Percentiles rank a stretch among this genome's conserved stretches.
phyloP scores from a whole-genome alignment of 2,113 vertebrate species.

The Chlamydotis undulata region DNA sequence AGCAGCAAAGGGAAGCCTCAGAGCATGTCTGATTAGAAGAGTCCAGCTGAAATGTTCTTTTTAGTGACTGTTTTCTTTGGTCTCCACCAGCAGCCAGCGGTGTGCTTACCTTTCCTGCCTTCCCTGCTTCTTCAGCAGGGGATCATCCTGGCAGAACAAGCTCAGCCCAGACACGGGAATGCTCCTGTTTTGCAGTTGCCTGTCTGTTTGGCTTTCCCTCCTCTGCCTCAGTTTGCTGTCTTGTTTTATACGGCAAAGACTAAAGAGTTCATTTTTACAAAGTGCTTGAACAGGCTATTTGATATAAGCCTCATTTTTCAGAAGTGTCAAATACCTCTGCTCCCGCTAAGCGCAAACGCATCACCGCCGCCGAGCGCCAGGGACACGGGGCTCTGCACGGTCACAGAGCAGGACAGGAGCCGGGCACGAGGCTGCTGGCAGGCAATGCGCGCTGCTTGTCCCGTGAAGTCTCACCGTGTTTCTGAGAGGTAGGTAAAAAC shows the following conservation, averaged over 20 bases:
- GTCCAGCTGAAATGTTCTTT: neutral
- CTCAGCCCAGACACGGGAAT: rapidly evolving
- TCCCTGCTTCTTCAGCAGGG: neutral
- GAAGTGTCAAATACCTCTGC: neutral
- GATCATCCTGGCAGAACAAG: neutral
- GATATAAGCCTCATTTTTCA: neutral
- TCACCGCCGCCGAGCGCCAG: rapidly evolving
- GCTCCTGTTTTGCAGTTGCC: neutral
- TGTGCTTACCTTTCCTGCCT: neutral
- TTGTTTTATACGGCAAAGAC: neutral
- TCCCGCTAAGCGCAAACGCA: neutral
- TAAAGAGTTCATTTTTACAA: neutral
- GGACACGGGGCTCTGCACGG: rapidly evolving
- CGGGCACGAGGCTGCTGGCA: rapidly evolving
- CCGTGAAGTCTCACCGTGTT: neutral
- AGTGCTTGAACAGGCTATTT: neutral
- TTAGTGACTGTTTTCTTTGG: neutral
- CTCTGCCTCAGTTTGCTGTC: neutral
- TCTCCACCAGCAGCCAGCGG: neutral
- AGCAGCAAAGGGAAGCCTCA: neutral
- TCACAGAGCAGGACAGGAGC: neutral
- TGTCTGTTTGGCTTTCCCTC: neutral
- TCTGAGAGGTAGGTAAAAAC: neutral
- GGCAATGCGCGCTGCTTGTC: neutral
- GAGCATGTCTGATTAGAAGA: neutral